These are phyloP conservation scores for Micrastur ruficollis DNA, from an alignment of 2,797 vertebrate species.

Conservation along the genomic window DNA sequence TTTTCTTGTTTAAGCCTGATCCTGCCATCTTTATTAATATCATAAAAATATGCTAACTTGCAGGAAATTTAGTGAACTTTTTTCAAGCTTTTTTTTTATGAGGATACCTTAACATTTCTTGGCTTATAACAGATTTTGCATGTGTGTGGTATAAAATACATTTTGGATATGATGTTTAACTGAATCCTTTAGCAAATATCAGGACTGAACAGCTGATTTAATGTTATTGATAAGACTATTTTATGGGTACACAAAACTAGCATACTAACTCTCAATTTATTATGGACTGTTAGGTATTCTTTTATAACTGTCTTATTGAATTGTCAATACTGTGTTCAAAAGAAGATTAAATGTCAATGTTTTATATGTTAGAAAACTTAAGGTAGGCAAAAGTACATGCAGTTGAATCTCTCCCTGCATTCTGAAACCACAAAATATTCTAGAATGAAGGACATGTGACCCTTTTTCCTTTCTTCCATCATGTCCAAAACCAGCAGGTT, in stretches of 20 bases:
- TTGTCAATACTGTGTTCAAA: background rate
- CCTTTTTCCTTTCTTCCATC: background rate
- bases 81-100: background rate
- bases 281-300: background rate
- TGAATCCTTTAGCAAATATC: background rate
- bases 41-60: background rate
- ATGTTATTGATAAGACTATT: background rate
- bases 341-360: background rate
- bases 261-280: background rate
- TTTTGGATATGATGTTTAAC: background rate
- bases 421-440: background rate
- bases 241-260: background rate
- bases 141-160: background rate
- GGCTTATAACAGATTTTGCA: background rate
- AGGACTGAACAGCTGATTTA: background rate
- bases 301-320: background rate
- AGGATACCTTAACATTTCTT: background rate
- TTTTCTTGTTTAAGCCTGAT: background rate
- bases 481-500: background rate
- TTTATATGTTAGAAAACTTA: background rate
- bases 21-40: background rate
- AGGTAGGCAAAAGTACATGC: background rate
- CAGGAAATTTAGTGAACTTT: background rate
- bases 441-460: accelerated
- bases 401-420: background rate